Conservation (phyloP, 2,113 vertebrate species). For the Thryonomys swinderianus region DNA sequence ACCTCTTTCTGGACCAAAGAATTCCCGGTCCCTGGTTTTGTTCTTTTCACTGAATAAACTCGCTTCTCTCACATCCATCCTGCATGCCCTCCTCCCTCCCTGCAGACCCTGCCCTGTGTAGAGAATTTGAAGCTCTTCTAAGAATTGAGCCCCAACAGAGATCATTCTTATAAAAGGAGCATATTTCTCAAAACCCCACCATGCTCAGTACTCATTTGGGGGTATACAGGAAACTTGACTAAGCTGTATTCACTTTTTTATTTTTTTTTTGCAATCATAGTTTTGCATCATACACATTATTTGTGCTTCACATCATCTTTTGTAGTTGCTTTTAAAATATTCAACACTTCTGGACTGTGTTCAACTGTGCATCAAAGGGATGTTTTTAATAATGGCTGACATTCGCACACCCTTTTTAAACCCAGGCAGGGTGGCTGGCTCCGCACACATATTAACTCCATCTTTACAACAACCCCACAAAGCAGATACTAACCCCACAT, state of each 20-base stretch:
- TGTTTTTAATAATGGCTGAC: background rate
- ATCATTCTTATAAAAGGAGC: background rate
- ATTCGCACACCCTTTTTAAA: background rate
- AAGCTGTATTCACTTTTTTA: background rate
- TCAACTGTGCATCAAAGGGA: background rate
- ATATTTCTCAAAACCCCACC: background rate
- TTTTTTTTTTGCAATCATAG: background rate
- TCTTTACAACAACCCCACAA: accelerated
- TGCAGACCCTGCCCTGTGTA: background rate
- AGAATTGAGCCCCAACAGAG: background rate
- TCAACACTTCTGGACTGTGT: slow-evolving; percentile 22
- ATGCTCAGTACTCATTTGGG: background rate
- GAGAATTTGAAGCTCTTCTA: background rate
- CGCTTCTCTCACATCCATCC: background rate
- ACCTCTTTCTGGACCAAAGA: background rate
- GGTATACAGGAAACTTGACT: background rate
- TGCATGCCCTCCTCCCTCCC: background rate
- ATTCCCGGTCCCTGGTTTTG: background rate
- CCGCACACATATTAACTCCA: accelerated
- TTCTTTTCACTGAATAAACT: background rate
- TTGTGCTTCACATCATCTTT: background rate
- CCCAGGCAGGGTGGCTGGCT: background rate
- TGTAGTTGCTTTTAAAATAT: slow-evolving; percentile 63
- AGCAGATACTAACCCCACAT: background rate
- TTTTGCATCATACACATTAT: slow-evolving; percentile 63